These are phyloP conservation scores for Coelopa pilipes DNA, from an alignment of 2,888 invertebrate species.

Conservation along the genomic window DNA sequence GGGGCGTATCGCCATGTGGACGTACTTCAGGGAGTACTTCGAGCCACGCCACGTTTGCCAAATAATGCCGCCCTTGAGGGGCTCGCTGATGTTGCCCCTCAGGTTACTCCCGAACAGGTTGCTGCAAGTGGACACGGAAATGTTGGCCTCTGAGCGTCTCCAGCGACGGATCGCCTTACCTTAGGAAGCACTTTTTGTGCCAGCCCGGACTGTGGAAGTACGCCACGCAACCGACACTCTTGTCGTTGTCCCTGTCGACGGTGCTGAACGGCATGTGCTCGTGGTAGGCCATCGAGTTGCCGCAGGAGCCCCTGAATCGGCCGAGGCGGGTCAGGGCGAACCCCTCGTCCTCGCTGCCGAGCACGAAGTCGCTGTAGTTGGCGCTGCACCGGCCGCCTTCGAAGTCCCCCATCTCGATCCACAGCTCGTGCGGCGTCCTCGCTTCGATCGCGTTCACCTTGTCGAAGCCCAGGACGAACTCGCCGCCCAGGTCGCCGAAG, in stretches of 20 bases:
- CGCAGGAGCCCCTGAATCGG: conserved; percentile 71
- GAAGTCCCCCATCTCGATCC: conserved; percentile 72
- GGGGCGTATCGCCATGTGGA: conserved; percentile 12
- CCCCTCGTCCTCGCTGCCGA: conserved; percentile 72
- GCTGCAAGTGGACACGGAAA: neutral
- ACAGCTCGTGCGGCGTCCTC: conserved; percentile 67
- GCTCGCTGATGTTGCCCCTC: neutral
- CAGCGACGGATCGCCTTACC: neutral
- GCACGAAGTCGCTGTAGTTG: conserved; percentile 71
- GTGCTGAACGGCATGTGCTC: conserved; percentile 76
- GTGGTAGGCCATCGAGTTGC: conserved; percentile 74
- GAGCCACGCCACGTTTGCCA: conserved; percentile 8
- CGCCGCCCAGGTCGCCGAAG: conserved; percentile 74
- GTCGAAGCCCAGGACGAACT: conserved; percentile 76
- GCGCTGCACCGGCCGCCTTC: conserved; percentile 70
- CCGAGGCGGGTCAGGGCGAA: conserved; percentile 73
- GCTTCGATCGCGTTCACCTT: conserved; percentile 68
- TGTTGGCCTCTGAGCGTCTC: too few relatives aligned
- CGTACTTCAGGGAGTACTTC: conserved; percentile 1
- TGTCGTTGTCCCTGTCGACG: conserved; percentile 52
- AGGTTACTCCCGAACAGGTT: conserved; percentile 8
- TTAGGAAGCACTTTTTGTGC: conserved; percentile 40
- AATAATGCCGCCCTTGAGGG: neutral
- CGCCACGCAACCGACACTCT: conserved; percentile 50
- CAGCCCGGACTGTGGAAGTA: conserved; percentile 53